Evolutionary conservation across 2,113 vertebrate species (phyloP), one percentile per base, ranked within the genome.

Genomic region (Epinephelus cyanopodus): DNA sequence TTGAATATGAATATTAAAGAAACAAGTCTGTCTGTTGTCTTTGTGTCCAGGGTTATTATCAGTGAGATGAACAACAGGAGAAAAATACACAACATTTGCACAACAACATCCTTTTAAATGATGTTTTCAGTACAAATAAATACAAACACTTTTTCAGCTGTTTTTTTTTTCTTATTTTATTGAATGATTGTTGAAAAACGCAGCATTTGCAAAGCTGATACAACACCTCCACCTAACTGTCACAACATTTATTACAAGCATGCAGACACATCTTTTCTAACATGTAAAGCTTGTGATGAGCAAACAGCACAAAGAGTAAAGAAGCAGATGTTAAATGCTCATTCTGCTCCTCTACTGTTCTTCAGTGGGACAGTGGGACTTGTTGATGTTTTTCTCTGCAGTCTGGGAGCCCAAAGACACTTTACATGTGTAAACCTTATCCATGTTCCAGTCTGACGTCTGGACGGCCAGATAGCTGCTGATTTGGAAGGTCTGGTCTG

Each of bases 391-490:
- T 82, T 89, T 81, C 88, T 90, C 62, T 52, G 88, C 58, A 27
- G 50, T 68, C 52, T 82, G 74, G 52, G 86, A 83, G 62, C 87
- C 88, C 70, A 79, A 4, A 80, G 90, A 83, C 79, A 93, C 87
- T 85, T 78, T 75, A 80, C 91, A 94, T 66, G 82, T 81, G 79
- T 81, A 92, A 61, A 72, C 45, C 58, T 83, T 67, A 27, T 83
- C 81, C 18, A 25, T 74, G 83, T 81, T 86, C 93, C 94, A 94
- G 45, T 93, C 85, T 27, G 87, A 81, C 10, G 76, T 52, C 81
- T 82, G 70, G 73, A 93, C 62, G 86, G 23, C 33, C 89, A 93
- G 81, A 65, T 82, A 86, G 83, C 92, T 93, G 93, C 92, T 94
- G 83, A 93, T 86, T 27, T 89, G 77, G 85, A 89, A 94, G 54